Evolutionary conservation across 1,140 invertebrate species (phyloP), one percentile per base, ranked within the genome.

Genomic region (Zaprionus africanus): DNA sequence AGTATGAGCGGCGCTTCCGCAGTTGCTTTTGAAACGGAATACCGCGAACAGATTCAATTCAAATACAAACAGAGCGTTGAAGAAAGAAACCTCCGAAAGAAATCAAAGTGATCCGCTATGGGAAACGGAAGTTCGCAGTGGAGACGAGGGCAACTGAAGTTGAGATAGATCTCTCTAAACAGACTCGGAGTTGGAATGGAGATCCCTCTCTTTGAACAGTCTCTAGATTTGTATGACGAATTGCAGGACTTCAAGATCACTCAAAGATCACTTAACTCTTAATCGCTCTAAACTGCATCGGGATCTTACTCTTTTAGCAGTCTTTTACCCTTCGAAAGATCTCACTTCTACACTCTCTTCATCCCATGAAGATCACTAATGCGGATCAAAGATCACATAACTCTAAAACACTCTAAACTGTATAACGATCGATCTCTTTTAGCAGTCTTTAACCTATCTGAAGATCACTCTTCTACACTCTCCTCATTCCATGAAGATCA

Each of bases 71-170:
- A 43, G 5, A n/a, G 15, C 5, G 41, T 49, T 11, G 15, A 9
- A 17, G 2, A 46, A 31, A 61, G 38, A 28, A 46, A 46, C 41
- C 41, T n/a, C 6, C 24, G 41, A 22, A 2, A 6, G 19, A 2
- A 51, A 51, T 62, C 60, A 62, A 62, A 62, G 43, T 24, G 43
- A 28, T 62, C 26, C 53, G 58, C 59, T 54, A 63, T 71, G 73
- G 60, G 73, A 76, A 76, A 64, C 73, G 73, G 73, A 76, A 71
- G 73, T 71, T 41, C 24, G 15, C 26, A 9, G 6, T 49, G 17
- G 17, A 56, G 28, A 34, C 31, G 31, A 34, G 31, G 31, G 9
- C 0, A 34, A 34, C 13, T 15, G 24, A 7, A 17, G 11, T 26
- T 24, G 22, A 53, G n/a, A 7, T 43, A 4, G 19, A n/a, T 24